phyloP scores from a whole-genome alignment of 2,888 invertebrate genomes.

The Chouioia cunea region DNA sequence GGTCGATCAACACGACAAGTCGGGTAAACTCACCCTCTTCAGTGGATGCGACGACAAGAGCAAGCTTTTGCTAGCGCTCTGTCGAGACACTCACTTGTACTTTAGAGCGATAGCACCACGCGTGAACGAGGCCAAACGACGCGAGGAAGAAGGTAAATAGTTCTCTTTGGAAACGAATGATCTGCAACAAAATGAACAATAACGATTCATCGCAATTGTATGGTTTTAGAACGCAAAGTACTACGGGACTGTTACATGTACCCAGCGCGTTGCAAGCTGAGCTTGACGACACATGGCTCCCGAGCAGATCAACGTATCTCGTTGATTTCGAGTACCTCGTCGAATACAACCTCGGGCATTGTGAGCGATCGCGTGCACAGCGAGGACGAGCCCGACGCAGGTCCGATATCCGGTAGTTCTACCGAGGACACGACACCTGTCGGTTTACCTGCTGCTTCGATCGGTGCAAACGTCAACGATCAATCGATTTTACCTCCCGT shows the following conservation, averaged over 20 bases:
- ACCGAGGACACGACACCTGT: conserved; percentile 54
- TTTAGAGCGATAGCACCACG: conserved; percentile 92
- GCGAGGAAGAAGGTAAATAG: conserved; percentile 81
- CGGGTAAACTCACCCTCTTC: conserved; percentile 88
- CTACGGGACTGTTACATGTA: conserved; percentile 81
- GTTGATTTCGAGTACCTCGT: conserved; percentile 92
- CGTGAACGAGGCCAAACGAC: conserved; percentile 83
- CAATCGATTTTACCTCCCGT: conserved; percentile 9
- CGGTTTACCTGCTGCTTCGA: neutral
- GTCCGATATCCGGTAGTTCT: conserved; percentile 84
- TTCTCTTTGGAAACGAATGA: neutral
- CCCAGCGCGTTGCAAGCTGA: conserved; percentile 73
- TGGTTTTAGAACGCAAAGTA: conserved; percentile 73
- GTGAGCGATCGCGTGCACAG: conserved; percentile 96
- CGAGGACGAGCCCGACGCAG: conserved; percentile 92
- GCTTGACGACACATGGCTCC: conserved; percentile 74
- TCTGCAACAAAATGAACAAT: neutral
- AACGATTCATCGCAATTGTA: neutral
- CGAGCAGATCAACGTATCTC: conserved; percentile 87
- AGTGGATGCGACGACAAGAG: conserved; percentile 95
- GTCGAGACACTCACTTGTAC: conserved; percentile 94
- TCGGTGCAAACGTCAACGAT: neutral
- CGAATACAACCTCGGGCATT: conserved; percentile 97
- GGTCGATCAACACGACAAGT: conserved; percentile 81
- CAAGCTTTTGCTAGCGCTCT: conserved; percentile 87